These are phyloP conservation scores for Kryptolebias marmoratus DNA, from an alignment of 2,113 vertebrate genomes.

Conservation along the genomic window DNA sequence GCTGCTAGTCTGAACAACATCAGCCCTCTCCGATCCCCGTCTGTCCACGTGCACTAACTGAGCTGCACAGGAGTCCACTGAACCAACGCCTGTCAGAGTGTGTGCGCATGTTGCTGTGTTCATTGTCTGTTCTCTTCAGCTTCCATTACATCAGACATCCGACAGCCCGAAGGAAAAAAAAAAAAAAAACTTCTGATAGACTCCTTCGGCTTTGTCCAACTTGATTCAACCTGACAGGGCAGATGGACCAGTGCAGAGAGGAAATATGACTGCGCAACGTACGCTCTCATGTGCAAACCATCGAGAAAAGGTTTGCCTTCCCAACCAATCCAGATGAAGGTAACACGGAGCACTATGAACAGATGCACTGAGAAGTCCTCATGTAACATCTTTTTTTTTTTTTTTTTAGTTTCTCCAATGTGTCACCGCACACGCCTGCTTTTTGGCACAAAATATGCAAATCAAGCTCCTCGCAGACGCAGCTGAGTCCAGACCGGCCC, in stretches of 20 bases:
- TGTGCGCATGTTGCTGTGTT: constrained; percentile 15
- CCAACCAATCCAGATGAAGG: background rate
- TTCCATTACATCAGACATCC: constrained; percentile 64
- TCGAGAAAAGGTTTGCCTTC: background rate
- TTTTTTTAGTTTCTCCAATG: background rate
- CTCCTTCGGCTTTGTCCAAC: constrained; percentile 41
- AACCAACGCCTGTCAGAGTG: background rate
- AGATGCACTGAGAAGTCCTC: background rate
- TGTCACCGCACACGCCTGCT: constrained; percentile 2
- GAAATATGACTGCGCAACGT: constrained; percentile 9
- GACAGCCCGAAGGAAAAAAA: constrained; percentile 22
- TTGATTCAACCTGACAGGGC: constrained; percentile 60
- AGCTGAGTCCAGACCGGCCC: constrained; percentile 16
- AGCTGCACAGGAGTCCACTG: constrained; percentile 19
- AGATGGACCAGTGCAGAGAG: constrained; percentile 25
- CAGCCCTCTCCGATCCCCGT: constrained; percentile 16
- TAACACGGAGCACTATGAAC: no score
- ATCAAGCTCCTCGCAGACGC: constrained; percentile 23
- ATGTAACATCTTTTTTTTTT: background rate
- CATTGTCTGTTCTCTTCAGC: constrained; percentile 50
- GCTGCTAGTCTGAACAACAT: constrained; percentile 18
- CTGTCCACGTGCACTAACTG: constrained; percentile 7
- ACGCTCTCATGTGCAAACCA: background rate
- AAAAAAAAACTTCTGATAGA: constrained; percentile 49
- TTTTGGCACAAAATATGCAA: no score